phyloP scores from a whole-genome alignment of 2,888 invertebrate genomes.

The Drosophila koepferae region DNA sequence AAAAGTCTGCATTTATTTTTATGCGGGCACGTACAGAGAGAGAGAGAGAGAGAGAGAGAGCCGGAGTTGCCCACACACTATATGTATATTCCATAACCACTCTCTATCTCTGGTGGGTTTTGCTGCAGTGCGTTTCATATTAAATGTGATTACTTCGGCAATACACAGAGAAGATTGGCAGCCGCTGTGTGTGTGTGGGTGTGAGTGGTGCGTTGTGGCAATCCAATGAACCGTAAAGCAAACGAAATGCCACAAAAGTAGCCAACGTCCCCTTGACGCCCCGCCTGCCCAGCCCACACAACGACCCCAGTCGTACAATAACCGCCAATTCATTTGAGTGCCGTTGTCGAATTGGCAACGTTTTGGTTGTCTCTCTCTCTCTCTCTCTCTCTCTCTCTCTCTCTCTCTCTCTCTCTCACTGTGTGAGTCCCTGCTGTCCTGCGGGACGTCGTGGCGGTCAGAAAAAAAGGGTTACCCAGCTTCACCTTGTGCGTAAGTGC shows the following conservation, averaged over 20 bases:
- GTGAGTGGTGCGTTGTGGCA: conserved; percentile 28
- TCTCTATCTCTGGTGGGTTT: conserved; percentile 59
- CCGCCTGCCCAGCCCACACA: too few relatives aligned
- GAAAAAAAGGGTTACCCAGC: conserved; percentile 60
- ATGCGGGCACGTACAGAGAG: conserved; percentile 53
- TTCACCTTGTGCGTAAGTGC: conserved; percentile 43
- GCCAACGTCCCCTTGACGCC: neutral
- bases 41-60: conserved; percentile 9
- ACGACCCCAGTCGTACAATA: conserved; percentile 48
- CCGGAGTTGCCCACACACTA: conserved; percentile 13
- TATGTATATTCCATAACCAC: conserved; percentile 41
- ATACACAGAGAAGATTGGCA: conserved; percentile 70
- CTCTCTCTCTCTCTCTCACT: too few relatives aligned
- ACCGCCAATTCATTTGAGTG: conserved; percentile 81
- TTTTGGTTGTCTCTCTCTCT: conserved; percentile 41
- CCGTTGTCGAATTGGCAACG: conserved; percentile 80
- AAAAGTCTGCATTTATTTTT: conserved; percentile 61
- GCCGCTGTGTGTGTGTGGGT: neutral
- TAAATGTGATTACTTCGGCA: conserved; percentile 80
- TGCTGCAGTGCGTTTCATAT: conserved; percentile 82
- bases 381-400: too few relatives aligned
- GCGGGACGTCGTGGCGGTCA: conserved; percentile 65
- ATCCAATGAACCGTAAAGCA: conserved; percentile 77
- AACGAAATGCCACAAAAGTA: conserved; percentile 64
- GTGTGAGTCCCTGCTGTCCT: conserved; percentile 54